Base-by-base conservation (phyloP, 2,888 invertebrate genomes). In the Micoletzkya japonica region DNA sequence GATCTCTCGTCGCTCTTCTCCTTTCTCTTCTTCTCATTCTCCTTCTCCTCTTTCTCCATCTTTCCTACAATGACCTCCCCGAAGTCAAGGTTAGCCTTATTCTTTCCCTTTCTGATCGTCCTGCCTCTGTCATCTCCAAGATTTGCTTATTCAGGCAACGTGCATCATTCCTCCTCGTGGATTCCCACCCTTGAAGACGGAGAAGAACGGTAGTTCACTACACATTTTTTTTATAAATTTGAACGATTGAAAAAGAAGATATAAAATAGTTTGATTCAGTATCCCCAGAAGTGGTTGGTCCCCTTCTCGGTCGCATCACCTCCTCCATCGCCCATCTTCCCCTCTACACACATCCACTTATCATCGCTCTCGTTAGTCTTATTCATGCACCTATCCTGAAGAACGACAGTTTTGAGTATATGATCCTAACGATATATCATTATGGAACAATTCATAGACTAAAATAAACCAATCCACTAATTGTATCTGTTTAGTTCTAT, bases 281-380 rank as follows among this genome's bases (percentile, higher is more conserved):
- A 17, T 37, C 54, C 17, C 49, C 50, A 20, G 49, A 49, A 20
- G 49, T 63, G 1, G 63, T 50, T 14, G 57, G 68, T 58, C 68
- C 57, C 44, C 68, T 68, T 32, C 49, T 68, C 68, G 37, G 57
- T 30, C 57, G 68, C 4, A 30, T 49, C 32, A 58, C 50, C 32
- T 26, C 58, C 36, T 49, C 58, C 1, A 36, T 68, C 24, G 57
- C 58, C 0, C 39, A 34, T 4, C 49, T 68, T 14, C 68, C 68
- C 7, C 58, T 58, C 44, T 68, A 68, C 49, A 57, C 68, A 14
- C 68, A 68, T 26, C 14, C 57, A 17, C n/a, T 68, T n/a, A 1
- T 68, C 24, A 30, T 68, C 30, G 44, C 52, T 17, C 24, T 36
- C 57, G 68, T 68, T 6, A 26, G 66, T 30, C 1, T 10, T 24